Evolutionary conservation across 2,113 vertebrate genomes (phyloP).

Genomic region (Seriola rivoliana): DNA sequence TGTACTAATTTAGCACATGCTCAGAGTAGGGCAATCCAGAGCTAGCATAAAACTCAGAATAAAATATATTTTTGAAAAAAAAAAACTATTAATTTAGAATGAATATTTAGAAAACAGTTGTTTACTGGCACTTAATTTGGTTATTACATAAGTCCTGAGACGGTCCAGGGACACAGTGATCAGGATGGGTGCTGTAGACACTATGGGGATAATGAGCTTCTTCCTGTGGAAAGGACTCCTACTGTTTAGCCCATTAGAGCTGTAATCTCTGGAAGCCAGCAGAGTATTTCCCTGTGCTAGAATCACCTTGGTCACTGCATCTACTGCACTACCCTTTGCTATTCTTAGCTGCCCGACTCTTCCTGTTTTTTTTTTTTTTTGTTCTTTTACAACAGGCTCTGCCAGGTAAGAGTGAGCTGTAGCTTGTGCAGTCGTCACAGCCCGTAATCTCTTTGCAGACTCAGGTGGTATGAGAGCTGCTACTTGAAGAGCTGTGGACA

Average conservation of each 20-base stretch:
- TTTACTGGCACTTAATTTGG: conserved; percentile 23
- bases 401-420: conserved; percentile 58
- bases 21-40: not conserved
- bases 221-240: conserved; percentile 74
- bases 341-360: conserved; percentile 68
- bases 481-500: not conserved
- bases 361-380: not conserved
- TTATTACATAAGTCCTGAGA: conserved; percentile 53
- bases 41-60: not conserved
- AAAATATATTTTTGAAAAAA: not conserved
- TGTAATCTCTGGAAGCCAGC: conserved; percentile 68
- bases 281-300: conserved; percentile 36
- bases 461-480: not conserved
- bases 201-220: conserved; percentile 68
- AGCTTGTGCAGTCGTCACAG: conserved; percentile 10
- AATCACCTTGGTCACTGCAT: conserved; percentile 68
- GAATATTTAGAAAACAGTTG: conserved; percentile 12
- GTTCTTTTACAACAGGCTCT: conserved; percentile 12
- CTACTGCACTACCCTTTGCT: conserved; percentile 48
- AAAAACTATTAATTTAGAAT: too few relatives aligned
- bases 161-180: conserved; percentile 43
- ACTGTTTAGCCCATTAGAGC: conserved; percentile 73
- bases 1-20: not conserved
- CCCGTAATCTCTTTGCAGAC: conserved; percentile 41
- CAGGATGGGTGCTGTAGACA: conserved; percentile 37